Evolutionary conservation across 2,797 vertebrate species (phyloP).

Genomic region (Periophthalmus magnuspinnatus): DNA sequence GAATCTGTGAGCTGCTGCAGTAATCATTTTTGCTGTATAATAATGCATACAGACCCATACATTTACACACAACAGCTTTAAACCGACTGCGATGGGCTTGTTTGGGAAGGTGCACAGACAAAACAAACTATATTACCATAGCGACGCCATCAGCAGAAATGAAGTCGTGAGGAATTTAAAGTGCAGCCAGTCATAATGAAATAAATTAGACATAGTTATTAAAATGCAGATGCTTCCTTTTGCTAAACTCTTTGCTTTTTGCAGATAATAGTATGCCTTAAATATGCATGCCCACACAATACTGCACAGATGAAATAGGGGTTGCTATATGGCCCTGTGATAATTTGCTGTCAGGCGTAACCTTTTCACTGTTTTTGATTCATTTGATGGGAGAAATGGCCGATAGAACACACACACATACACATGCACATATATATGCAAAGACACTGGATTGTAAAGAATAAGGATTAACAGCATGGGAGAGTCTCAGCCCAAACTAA

Average conservation of each 20-base stretch:
- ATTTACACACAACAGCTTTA: conserved; percentile 33
- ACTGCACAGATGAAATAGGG: conserved; percentile 23
- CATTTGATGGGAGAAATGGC: conserved; percentile 43
- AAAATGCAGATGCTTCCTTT: conserved; percentile 64
- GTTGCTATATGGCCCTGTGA: conserved; percentile 37
- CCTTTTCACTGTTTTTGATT: conserved; percentile 55
- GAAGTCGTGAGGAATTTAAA: conserved; percentile 52
- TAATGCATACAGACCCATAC: conserved; percentile 40
- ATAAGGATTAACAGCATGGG: conserved; percentile 56
- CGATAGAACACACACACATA: conserved; percentile 21
- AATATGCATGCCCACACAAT: conserved; percentile 21
- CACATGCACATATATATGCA: conserved; percentile 15
- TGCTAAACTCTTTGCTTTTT: conserved; percentile 51
- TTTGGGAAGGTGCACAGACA: conserved; percentile 55
- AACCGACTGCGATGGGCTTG: conserved; percentile 45
- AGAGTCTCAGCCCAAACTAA: conserved; percentile 46
- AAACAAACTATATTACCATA: conserved; percentile 64
- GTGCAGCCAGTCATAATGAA: conserved; percentile 49
- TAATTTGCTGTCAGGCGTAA: conserved; percentile 50
- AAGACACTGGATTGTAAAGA: conserved; percentile 40
- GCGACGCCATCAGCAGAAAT: conserved; percentile 66
- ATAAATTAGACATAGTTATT: conserved; percentile 64
- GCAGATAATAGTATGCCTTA: conserved; percentile 23
- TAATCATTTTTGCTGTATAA: conserved; percentile 27
- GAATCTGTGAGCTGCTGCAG: conserved; percentile 26